Evolutionary conservation across 2,797 vertebrate species (phyloP), one percentile per base, ranked within the genome.

Genomic region (Anguilla megastoma): DNA sequence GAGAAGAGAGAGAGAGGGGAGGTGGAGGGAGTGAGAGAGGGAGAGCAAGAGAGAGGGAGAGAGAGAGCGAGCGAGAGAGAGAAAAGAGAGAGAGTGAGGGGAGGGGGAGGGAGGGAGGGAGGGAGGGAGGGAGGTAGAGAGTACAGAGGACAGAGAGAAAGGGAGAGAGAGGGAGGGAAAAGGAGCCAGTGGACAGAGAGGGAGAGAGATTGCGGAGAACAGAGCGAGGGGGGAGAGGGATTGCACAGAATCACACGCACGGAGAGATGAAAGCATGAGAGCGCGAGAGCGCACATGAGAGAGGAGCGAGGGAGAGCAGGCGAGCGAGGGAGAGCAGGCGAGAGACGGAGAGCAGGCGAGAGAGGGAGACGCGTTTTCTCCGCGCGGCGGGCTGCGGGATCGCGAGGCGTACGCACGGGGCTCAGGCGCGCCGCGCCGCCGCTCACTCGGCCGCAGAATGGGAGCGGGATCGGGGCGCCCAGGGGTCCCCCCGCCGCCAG

Each of bases 241-340:
- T 89, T 91, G 80, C 33, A 41, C 1, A 79, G 74, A 79, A 30
- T 36, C 30, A 60, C 79, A 91, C 87, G 88, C 91, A 90, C 90
- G 92, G 33, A 87, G 52, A 41, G 80, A 69, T 50, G 91, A 94
- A 94, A 95, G 94, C 94, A 95, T 94, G 95, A 94, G 93, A 93
- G 93, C 91, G 92, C 74, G 93, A 93, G 94, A 91, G 93, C 94
- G 93, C 93, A 52, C 50, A 52, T 52, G 50, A 52, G 50, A 52
- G 50, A 52, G 50, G 50, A 52, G 6, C 85, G 90, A 41, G 12
- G 2, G 87, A 92, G 91, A 88, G 90, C 89, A 36, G 36, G 36
- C 36, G 41, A 93, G 93, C 92, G 92, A 79, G 93, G 92, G 93
- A 92, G 93, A 94, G 93, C 93, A 92, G 27, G 27, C 14, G 90